Percentiles rank a stretch among this genome's conserved stretches.
phyloP scores from a whole-genome alignment of 2,797 vertebrate species.

The Premnoplex brunnescens region DNA sequence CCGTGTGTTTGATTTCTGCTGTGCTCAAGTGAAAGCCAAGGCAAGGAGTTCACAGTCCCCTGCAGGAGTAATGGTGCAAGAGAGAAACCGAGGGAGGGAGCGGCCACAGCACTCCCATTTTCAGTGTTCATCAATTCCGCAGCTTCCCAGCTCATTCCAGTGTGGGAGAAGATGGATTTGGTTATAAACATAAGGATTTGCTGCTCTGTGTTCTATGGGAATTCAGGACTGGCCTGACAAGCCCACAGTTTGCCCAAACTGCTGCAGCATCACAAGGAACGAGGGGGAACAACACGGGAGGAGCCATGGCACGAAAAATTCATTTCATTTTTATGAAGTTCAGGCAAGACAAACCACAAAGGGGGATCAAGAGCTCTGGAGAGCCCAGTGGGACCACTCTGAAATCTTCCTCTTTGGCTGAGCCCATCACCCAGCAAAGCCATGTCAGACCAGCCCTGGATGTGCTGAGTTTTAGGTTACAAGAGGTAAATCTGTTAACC shows the following conservation, averaged over 20 bases:
- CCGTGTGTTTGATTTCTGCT: not conserved
- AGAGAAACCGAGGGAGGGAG: not conserved
- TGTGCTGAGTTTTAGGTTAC: not conserved
- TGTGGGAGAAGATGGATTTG: not conserved
- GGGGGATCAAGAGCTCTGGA: not conserved
- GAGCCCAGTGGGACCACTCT: not conserved
- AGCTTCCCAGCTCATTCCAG: not conserved
- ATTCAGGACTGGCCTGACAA: not conserved
- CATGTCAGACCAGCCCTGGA: not conserved
- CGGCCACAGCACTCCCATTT: not conserved
- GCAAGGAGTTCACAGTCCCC: not conserved
- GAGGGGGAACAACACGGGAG: not conserved
- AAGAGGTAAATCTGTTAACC: not conserved
- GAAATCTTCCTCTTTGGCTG: not conserved
- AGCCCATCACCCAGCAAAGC: not conserved
- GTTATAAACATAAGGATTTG: not conserved
- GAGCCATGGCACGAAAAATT: not conserved
- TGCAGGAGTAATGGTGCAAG: not conserved
- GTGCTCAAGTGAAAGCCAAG: not conserved
- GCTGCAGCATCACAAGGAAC: not conserved
- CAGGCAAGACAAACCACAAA: not conserved
- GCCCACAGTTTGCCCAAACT: not conserved
- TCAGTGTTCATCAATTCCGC: not conserved
- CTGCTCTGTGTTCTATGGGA: not conserved
- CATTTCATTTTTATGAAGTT: not conserved